A percentile compares a stretch with the other conserved stretches of the same genome.
These are phyloP conservation scores for Zaprionus tsacasi DNA, from an alignment of 1,140 invertebrate genomes.

Conservation along the genomic window DNA sequence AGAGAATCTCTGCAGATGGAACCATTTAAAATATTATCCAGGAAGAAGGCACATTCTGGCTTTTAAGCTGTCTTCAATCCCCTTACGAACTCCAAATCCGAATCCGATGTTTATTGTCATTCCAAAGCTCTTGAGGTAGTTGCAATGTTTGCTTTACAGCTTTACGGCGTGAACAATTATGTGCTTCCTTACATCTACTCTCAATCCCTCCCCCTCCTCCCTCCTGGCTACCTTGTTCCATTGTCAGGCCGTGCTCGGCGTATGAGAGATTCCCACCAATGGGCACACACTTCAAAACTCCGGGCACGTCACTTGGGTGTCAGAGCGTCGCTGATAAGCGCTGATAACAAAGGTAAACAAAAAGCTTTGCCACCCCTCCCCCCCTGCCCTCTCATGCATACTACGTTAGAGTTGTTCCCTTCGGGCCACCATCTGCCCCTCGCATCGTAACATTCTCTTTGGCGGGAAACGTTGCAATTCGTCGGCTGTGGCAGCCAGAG, in stretches of 20 bases:
- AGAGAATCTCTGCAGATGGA: too few relatives aligned
- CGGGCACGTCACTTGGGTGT: slow-evolving; percentile 18
- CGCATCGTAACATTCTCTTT: slow-evolving; percentile 25
- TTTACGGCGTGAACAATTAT: not conserved
- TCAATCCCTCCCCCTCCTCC: not conserved
- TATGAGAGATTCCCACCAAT: slow-evolving; percentile 61
- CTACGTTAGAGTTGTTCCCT: not conserved
- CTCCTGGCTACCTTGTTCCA: not conserved
- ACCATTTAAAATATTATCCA: not conserved
- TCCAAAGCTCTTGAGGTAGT: not conserved
- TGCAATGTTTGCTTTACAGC: not conserved
- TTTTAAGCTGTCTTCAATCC: not conserved
- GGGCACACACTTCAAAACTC: slow-evolving; percentile 62
- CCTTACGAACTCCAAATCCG: not conserved
- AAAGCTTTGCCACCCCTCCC: slow-evolving; percentile 28
- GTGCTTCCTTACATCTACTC: not conserved
- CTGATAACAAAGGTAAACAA: slow-evolving; percentile 82
- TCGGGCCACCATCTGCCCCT: slow-evolving; percentile 1
- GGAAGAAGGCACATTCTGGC: too few relatives aligned
- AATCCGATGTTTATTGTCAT: not conserved
- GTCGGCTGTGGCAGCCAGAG: slow-evolving; percentile 42
- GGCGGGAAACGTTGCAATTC: slow-evolving; percentile 79
- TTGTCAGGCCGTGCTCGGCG: slow-evolving; percentile 8
- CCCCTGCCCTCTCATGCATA: not conserved
- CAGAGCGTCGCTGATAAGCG: slow-evolving; percentile 65